A percentile compares a stretch with the other conserved stretches of the same genome.
These are phyloP conservation scores for Hirudinaria manillensis DNA, from an alignment of 2,888 invertebrate species.

Conservation along the genomic window DNA sequence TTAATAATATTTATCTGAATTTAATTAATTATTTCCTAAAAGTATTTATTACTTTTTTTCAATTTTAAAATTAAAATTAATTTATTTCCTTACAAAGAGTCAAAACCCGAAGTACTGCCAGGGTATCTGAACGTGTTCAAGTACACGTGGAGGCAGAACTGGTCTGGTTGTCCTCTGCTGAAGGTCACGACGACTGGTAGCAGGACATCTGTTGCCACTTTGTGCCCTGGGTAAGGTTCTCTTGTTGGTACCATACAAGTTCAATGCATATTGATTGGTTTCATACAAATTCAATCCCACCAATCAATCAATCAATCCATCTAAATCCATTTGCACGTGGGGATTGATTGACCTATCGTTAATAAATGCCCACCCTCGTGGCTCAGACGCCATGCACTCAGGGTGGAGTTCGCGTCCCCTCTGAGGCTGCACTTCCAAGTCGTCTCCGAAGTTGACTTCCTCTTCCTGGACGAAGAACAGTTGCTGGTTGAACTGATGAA, in stretches of 20 bases:
- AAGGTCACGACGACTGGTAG: conserved; percentile 17
- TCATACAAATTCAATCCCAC: not conserved
- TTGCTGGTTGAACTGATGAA: conserved; percentile 52
- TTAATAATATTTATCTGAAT: too few relatives aligned
- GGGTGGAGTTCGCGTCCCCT: conserved; percentile 42
- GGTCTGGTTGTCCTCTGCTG: not conserved
- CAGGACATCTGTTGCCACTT: not conserved
- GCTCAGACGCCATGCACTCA: conserved; percentile 12
- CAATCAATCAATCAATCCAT: not conserved
- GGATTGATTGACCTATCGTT: too few relatives aligned
- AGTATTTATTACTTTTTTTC: too few relatives aligned
- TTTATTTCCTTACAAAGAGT: too few relatives aligned
- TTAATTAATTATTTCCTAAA: too few relatives aligned
- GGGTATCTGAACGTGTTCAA: not conserved
- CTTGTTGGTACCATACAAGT: not conserved
- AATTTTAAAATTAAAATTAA: too few relatives aligned
- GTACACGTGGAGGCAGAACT: conserved; percentile 18
- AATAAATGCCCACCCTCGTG: not conserved
- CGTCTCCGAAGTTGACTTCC: conserved; percentile 50
- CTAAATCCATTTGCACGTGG: not conserved
- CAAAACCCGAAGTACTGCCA: not conserved
- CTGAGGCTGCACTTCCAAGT: conserved; percentile 52
- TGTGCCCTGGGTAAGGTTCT: conserved; percentile 11
- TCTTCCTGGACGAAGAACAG: conserved; percentile 54
- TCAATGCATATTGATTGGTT: not conserved